Percentiles rank a stretch among this genome's conserved stretches.
phyloP scores from a whole-genome alignment of 2,797 vertebrate genomes.

The Eulemur mongoz region DNA sequence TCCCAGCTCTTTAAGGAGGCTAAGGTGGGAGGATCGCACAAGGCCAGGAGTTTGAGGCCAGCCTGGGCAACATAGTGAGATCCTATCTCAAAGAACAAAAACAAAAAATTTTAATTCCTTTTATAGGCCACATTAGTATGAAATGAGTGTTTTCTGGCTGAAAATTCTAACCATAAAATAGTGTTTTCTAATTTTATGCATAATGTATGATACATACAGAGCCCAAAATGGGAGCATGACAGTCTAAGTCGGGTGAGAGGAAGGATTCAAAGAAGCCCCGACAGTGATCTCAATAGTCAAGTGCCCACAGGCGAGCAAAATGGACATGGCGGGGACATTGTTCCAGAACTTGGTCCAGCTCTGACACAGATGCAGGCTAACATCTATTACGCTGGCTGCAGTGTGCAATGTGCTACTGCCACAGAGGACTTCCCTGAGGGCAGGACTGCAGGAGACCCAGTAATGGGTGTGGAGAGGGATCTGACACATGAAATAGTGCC shows the following conservation, averaged over 20 bases:
- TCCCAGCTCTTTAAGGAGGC: neutral
- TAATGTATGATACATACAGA: neutral
- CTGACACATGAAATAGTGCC: neutral
- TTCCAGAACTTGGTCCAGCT: neutral
- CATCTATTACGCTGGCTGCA: neutral
- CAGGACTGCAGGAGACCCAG: neutral
- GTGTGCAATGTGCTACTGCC: rapidly evolving
- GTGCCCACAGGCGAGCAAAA: too few relatives aligned
- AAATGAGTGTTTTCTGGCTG: neutral
- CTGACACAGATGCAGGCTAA: neutral
- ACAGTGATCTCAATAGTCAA: neutral
- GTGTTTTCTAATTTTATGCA: neutral
- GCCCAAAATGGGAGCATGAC: neutral
- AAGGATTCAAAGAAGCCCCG: neutral
- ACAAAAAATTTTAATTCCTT: neutral
- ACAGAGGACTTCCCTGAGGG: neutral
- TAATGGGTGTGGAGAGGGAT: neutral
- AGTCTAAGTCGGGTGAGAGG: neutral
- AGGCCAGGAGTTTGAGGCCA: too few relatives aligned
- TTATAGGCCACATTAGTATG: neutral
- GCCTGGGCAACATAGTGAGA: too few relatives aligned
- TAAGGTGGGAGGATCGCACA: neutral
- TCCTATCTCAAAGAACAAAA: neutral
- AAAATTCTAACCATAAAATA: neutral
- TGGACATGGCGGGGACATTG: rapidly evolving